Evolutionary conservation across 2,888 invertebrate species (phyloP).

Genomic region (Tetramorium bicarinatum): DNA sequence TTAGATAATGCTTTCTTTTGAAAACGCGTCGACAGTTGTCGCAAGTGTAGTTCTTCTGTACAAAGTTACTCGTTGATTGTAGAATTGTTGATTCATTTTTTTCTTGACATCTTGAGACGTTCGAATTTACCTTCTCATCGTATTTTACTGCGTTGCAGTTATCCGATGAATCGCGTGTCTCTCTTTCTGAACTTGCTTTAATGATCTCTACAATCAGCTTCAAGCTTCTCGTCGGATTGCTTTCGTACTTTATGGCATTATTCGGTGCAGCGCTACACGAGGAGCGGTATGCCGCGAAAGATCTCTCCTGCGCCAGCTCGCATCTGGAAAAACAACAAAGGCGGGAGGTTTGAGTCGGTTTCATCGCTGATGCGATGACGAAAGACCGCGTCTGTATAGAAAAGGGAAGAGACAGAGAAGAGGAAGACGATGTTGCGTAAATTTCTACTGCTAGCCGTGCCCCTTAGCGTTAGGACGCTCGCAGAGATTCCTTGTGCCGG

Average conservation of each 20-base stretch:
- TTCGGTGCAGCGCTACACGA: constrained; percentile 55
- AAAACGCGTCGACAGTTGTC: constrained; percentile 67
- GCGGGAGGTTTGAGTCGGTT: constrained; percentile 69
- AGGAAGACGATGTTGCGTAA: neutral
- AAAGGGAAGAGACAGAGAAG: neutral
- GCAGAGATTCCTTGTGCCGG: constrained; percentile 82
- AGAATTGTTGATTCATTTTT: neutral
- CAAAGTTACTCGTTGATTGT: neutral
- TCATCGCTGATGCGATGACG: constrained; percentile 38
- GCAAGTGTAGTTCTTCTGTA: constrained; percentile 55
- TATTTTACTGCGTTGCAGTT: neutral
- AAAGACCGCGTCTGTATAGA: neutral
- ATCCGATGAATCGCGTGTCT: constrained; percentile 5
- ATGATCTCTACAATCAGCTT: neutral
- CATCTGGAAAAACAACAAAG: constrained; percentile 80
- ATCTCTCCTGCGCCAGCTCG: constrained; percentile 68
- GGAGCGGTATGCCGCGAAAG: constrained; percentile 60
- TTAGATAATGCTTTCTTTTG: constrained; percentile 60
- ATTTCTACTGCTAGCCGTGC: neutral
- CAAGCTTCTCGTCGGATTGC: neutral
- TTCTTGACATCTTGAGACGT: neutral
- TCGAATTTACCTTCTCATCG: neutral
- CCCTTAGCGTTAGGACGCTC: constrained; percentile 66
- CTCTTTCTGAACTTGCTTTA: constrained; percentile 20
- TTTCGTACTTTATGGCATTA: constrained; percentile 30